phyloP scores from a whole-genome alignment of 2,797 vertebrate genomes.

The Eulemur mongoz region DNA sequence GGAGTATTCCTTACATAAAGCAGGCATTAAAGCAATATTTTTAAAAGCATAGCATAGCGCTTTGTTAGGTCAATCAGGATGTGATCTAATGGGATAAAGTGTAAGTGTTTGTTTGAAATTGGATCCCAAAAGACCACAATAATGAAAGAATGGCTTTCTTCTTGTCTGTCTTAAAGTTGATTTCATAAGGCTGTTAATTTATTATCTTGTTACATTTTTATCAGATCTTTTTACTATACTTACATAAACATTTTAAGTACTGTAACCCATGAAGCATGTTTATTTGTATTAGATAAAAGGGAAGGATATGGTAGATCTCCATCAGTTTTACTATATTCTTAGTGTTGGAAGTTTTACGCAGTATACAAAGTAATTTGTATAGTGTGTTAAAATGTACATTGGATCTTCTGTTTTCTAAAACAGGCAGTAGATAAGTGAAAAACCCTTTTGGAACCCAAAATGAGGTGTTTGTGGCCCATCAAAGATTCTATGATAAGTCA shows the following conservation, averaged over 20 bases:
- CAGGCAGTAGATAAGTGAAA: not conserved
- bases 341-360: constrained; percentile 34
- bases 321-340: constrained; percentile 29
- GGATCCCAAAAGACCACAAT: constrained; percentile 16
- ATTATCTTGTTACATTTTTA: constrained; percentile 53
- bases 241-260: not conserved
- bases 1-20: not conserved
- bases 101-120: constrained; percentile 44
- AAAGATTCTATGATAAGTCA: constrained; percentile 14
- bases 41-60: constrained; percentile 2
- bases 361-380: not conserved
- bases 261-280: not conserved
- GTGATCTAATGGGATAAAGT: constrained; percentile 29
- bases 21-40: constrained; percentile 44
- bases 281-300: constrained; percentile 29
- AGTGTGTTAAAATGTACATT: constrained; percentile 36
- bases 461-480: constrained; percentile 48
- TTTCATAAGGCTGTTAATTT: constrained; percentile 29
- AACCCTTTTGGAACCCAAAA: constrained; percentile 24
- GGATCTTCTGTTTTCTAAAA: constrained; percentile 37
- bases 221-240: constrained; percentile 25
- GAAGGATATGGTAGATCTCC: constrained; percentile 10
- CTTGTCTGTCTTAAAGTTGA: not conserved
- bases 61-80: constrained; percentile 58
- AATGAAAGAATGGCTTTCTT: not conserved